Evolutionary conservation across 2,113 vertebrate genomes (phyloP).

Genomic region (Hymenochirus boettgeri): DNA sequence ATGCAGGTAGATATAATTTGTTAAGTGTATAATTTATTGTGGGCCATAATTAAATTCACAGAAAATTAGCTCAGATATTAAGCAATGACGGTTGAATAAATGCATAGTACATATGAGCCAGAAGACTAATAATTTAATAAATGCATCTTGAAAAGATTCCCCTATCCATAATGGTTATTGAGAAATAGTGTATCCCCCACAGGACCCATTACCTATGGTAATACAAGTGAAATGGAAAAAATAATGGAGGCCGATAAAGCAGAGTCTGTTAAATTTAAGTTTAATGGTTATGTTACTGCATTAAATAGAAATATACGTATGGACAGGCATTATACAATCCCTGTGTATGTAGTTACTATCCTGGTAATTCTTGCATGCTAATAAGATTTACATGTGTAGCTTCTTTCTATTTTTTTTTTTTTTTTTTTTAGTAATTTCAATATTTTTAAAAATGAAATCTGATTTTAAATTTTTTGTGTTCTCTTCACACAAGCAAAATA

Average conservation of each 20-base stretch:
- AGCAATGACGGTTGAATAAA: neutral
- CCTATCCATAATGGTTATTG: neutral
- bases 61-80: slow-evolving; percentile 19
- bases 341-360: too few relatives aligned
- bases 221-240: slow-evolving; percentile 12
- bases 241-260: neutral
- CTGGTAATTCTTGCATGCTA: too few relatives aligned
- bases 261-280: too few relatives aligned
- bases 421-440: too few relatives aligned
- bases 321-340: too few relatives aligned
- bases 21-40: slow-evolving; percentile 29
- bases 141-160: slow-evolving; percentile 6
- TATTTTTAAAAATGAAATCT: too few relatives aligned
- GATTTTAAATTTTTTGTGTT: too few relatives aligned
- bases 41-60: slow-evolving; percentile 28
- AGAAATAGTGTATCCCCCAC: neutral
- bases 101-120: neutral
- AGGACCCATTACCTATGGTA: slow-evolving; percentile 9
- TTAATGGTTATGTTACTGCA: too few relatives aligned
- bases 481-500: too few relatives aligned
- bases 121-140: neutral
- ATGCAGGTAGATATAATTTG: slow-evolving; percentile 36
- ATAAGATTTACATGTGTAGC: too few relatives aligned
- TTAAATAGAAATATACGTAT: too few relatives aligned
- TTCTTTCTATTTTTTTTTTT: too few relatives aligned